Conservation (phyloP, 2,113 vertebrate species). For the Donacobius atricapilla region DNA sequence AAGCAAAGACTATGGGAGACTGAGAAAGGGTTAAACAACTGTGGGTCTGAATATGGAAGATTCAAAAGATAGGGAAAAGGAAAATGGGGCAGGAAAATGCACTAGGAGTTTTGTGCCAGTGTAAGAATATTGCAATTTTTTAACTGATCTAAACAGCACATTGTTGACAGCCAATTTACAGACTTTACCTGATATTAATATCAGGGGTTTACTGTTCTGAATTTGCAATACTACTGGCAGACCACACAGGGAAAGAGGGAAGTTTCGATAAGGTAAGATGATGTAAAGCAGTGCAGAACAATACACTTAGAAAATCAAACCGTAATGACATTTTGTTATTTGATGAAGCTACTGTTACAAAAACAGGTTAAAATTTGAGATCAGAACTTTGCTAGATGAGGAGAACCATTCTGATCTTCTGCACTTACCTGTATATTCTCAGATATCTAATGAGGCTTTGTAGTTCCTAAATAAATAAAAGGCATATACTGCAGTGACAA, state of each 20-base stretch:
- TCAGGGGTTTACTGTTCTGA: neutral
- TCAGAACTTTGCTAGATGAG: slow-evolving; percentile 52
- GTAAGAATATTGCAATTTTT: neutral
- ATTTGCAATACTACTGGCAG: slow-evolving; percentile 29
- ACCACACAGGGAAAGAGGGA: slow-evolving; percentile 15
- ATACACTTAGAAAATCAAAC: neutral
- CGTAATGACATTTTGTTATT: neutral
- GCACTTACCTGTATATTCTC: slow-evolving; percentile 63
- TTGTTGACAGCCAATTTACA: neutral
- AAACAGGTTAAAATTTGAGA: slow-evolving; percentile 29
- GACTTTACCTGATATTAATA: neutral
- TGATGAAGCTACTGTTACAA: neutral
- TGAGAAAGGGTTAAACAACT: slow-evolving; percentile 6
- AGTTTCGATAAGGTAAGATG: neutral
- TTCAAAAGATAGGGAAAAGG: slow-evolving; percentile 14
- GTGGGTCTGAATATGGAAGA: slow-evolving; percentile 1
- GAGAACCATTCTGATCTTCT: slow-evolving; percentile 54
- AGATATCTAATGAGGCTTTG: slow-evolving; percentile 45
- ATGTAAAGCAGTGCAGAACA: slow-evolving; percentile 16
- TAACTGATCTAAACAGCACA: neutral
- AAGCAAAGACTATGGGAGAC: neutral
- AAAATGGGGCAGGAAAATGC: slow-evolving; percentile 23
- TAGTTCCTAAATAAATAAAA: slow-evolving; percentile 48
- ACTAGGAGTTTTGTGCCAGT: slow-evolving; percentile 13
- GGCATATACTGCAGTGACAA: neutral